phyloP scores from a whole-genome alignment of 2,113 vertebrate genomes.

The Suricata suricatta region DNA sequence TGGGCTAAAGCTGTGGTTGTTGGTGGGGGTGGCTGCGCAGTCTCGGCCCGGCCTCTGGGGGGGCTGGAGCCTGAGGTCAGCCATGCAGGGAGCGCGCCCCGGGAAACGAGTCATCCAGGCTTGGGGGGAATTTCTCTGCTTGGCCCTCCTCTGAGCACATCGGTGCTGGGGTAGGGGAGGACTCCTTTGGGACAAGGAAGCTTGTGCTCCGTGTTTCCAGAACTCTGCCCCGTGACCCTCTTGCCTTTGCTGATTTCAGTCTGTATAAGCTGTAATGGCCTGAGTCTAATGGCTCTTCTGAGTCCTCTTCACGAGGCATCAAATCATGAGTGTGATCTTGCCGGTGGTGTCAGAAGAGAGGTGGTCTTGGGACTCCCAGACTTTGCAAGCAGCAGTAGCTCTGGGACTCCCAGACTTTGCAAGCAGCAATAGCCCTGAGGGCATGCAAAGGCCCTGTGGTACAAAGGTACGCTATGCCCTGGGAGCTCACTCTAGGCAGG shows the following conservation, averaged over 20 bases:
- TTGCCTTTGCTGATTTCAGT: background rate
- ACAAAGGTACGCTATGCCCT: background rate
- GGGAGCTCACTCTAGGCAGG: too few relatives aligned
- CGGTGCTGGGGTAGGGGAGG: background rate
- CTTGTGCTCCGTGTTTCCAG: background rate
- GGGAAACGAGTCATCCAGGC: background rate
- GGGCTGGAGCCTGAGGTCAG: background rate
- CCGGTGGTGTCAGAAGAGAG: background rate
- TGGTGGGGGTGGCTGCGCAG: background rate
- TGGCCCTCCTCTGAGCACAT: background rate
- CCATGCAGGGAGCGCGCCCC: rapidly evolving
- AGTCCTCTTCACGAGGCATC: background rate
- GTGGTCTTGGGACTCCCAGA: background rate
- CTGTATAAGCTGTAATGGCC: background rate
- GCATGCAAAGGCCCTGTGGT: background rate
- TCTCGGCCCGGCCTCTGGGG: background rate
- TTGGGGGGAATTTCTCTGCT: too few relatives aligned
- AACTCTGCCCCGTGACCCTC: background rate
- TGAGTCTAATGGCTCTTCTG: background rate
- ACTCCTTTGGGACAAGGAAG: background rate
- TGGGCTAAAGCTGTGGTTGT: background rate
- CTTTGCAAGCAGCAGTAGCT: background rate
- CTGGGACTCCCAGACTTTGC: background rate
- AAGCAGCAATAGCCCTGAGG: background rate
- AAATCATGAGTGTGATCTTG: background rate